Evolutionary conservation across 1,140 invertebrate species (phyloP).

Genomic region (Zaprionus davidi): DNA sequence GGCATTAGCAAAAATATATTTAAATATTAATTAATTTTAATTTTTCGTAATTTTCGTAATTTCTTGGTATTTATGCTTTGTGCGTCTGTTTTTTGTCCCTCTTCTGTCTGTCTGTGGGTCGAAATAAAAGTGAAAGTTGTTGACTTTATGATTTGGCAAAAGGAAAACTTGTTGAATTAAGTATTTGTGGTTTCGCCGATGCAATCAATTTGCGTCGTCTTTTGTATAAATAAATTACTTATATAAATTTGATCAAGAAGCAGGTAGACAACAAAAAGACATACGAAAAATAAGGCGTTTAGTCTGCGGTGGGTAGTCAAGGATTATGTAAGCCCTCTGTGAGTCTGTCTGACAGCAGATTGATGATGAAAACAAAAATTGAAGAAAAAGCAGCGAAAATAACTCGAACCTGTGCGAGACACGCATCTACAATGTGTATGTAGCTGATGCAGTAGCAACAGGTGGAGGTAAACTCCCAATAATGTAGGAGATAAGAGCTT

Average conservation of each 20-base stretch:
- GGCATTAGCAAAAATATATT: constrained; percentile 46
- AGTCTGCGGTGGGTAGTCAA: constrained; percentile 29
- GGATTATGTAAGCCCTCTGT: constrained; percentile 30
- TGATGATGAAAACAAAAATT: constrained; percentile 30
- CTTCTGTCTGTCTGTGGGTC: neutral
- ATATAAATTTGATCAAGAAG: constrained; percentile 70
- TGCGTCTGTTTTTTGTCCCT: constrained; percentile 13
- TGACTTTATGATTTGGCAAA: constrained; percentile 63
- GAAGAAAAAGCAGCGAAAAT: constrained; percentile 2
- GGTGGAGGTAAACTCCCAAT: constrained; percentile 19
- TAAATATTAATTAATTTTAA: constrained; percentile 74
- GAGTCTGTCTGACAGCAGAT: constrained; percentile 14
- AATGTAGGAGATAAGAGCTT: constrained; percentile 13
- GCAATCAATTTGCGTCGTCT: constrained; percentile 59
- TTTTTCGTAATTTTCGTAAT: constrained; percentile 72
- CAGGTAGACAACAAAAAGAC: constrained; percentile 15
- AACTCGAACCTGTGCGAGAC: constrained; percentile 1
- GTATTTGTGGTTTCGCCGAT: constrained; percentile 45
- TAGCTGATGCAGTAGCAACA: constrained; percentile 6
- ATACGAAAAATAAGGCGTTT: constrained; percentile 25
- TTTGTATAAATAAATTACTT: constrained; percentile 62
- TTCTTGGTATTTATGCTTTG: constrained; percentile 48
- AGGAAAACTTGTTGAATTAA: constrained; percentile 65
- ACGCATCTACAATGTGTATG: neutral
- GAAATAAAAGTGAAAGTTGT: constrained; percentile 75